Evolutionary conservation across 2,113 vertebrate species (phyloP), one percentile per base, ranked within the genome.

Genomic region (Pampusana beccarii): DNA sequence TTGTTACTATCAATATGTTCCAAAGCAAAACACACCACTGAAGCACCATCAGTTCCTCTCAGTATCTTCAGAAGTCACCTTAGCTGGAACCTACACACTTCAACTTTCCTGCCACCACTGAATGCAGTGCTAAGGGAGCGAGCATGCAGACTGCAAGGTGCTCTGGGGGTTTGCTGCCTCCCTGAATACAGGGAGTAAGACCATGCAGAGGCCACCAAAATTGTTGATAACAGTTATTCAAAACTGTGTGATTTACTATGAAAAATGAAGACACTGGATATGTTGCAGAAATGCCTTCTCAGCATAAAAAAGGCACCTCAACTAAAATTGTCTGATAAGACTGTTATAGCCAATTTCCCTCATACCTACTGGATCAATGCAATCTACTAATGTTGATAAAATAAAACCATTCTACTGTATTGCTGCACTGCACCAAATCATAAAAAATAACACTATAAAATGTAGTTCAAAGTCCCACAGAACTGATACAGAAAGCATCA

Each of bases 91-190:
- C 28, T 24, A 23, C 1, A 34, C 31, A 20, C 18, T 72, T 50
- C 28, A 66, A 0, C 31, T 26, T 74, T 12, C 29, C 70, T 23
- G 34, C 62, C 6, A 6, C 21, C 46, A 58, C 16, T 14, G 54
- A 70, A 51, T 0, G 4, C 0, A 1, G 46, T 10, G 36, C 51
- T 74, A 74, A 2, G 12, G 28, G 8, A 77, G 3, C 1, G 0
- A 7, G 29, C 16, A 17, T 2, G 6, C 25, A 53, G 67, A 17
- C 28, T 31, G 28, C 34, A n/a, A 69, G 21, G 36, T 29, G 60
- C 46, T 80, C n/a, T 42, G 10, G 17, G 34, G 9, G 26, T 73
- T 34, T 78, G 13, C 46, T 34, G n/a, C 51, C 15, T 71, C 73
- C 17, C 31, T 8, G 21, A 61, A 86, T 19, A 42, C 9, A 53